Base-by-base conservation (phyloP, 2,888 invertebrate species). In the Athalia circularis region DNA sequence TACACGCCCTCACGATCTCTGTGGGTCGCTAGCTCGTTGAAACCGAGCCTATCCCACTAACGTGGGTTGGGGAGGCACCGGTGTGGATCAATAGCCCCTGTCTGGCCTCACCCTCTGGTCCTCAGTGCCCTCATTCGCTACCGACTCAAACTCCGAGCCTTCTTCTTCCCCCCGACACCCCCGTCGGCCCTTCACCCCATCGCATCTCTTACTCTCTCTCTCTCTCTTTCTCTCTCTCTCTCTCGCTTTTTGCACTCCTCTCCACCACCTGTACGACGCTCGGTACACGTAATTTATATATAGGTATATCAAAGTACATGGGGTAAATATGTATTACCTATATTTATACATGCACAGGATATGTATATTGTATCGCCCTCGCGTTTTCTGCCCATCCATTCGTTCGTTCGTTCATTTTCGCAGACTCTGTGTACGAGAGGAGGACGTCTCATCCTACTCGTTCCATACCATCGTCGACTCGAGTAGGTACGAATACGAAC, bases 11-110 rank as follows among this genome's bases (percentile, higher is more conserved):
- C 59, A 54, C 77, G 77, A 75, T 75, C 75, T 75, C 84, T 82
- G 83, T 83, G 82, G 84, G 84, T 86, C 85, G 85, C 82, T 29
- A 29, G 29, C 29, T 84, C 85, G 84, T 85, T 87, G 81, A 86
- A 85, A 86, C 88, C 87, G 87, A 88, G 87, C 88, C 88, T 88
- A 87, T 88, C 87, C 88, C 87, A 88, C 88, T 87, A 87, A 85
- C 85, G 84, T 79, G 74, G 84, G 64, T 83, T 82, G 84, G 85
- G 86, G 83, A 87, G 86, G 87, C 85, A 87, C 87, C 86, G 87
- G 86, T 84, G 81, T 85, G 87, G 88, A 88, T 88, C 88, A 88
- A 88, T 88, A 88, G 87, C 88, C 87, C 86, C 87, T 87, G 88
- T 88, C 88, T 88, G 87, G 88, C 87, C 88, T 88, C 88, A 88